A percentile compares a stretch with the other conserved stretches of the same genome.
Conservation (phyloP, 2,888 invertebrate species). For the Philonicus albiceps region DNA sequence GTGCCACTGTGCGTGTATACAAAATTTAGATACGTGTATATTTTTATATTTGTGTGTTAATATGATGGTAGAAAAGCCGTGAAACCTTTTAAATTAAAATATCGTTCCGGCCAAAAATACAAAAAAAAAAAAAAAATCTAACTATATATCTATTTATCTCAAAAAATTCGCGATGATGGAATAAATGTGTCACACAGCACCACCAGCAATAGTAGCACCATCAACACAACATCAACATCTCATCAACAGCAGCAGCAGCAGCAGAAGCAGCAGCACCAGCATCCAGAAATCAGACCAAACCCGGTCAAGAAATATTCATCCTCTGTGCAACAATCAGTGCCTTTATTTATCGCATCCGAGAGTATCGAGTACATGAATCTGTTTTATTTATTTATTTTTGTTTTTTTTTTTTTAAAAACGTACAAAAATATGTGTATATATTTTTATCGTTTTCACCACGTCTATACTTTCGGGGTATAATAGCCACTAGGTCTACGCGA, state of each 20-base stretch:
- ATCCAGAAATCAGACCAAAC: neutral
- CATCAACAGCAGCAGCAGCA: neutral
- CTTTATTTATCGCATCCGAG: slow-evolving; percentile 9
- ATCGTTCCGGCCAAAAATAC: neutral
- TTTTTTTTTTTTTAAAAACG: neutral
- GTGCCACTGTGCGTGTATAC: neutral
- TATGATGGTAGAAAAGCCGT: neutral
- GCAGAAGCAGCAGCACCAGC: neutral
- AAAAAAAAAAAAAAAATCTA: neutral
- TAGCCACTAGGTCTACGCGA: neutral
- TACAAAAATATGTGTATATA: slow-evolving; percentile 9
- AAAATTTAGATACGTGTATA: neutral
- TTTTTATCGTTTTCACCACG: slow-evolving; percentile 12
- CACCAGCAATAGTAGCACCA: too few species aligned
- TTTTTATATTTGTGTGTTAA: neutral
- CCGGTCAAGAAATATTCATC: neutral
- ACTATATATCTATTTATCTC: neutral
- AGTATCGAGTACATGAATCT: neutral
- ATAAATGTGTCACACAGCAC: neutral
- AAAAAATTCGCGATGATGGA: neutral
- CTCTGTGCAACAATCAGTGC: slow-evolving; percentile 30
- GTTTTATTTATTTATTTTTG: neutral
- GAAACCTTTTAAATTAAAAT: slow-evolving; percentile 12
- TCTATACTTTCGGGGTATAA: neutral
- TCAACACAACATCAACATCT: neutral